phyloP scores from a whole-genome alignment of 2,888 invertebrate species.

The Drosophila yooni region DNA sequence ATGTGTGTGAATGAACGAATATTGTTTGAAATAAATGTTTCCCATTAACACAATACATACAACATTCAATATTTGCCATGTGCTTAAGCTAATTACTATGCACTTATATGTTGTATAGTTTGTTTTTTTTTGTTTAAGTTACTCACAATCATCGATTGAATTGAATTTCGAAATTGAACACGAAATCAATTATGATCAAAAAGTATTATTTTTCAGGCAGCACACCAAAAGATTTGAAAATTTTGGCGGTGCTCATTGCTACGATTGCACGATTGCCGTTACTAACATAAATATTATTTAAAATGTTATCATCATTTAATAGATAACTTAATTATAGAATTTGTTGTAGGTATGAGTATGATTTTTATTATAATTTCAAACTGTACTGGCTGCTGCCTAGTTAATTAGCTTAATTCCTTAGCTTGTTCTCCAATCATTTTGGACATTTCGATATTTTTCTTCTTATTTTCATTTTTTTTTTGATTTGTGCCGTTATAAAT shows the following conservation, averaged over 20 bases:
- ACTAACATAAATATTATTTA: constrained; percentile 45
- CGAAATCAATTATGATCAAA: constrained; percentile 33
- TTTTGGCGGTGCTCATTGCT: constrained; percentile 57
- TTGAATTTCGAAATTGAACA: constrained; percentile 48
- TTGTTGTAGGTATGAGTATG: constrained; percentile 58
- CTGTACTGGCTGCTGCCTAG: constrained; percentile 51
- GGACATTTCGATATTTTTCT: constrained; percentile 10
- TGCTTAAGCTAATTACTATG: constrained; percentile 42
- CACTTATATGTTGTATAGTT: constrained; percentile 32
- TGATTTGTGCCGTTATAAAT: constrained; percentile 61
- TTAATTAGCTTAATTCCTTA: constrained; percentile 12
- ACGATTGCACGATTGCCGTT: constrained; percentile 78
- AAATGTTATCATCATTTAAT: constrained; percentile 29
- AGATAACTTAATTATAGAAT: constrained; percentile 24
- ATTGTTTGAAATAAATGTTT: constrained; percentile 34
- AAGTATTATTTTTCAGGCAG: constrained; percentile 34
- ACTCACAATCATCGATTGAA: constrained; percentile 68
- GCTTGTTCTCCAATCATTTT: constrained; percentile 8
- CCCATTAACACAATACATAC: constrained; percentile 55
- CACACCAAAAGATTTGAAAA: constrained; percentile 49
- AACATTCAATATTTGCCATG: constrained; percentile 43
- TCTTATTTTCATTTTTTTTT: constrained; percentile 33
- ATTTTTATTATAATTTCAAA: constrained; percentile 61
- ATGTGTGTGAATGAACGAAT: constrained; percentile 21
- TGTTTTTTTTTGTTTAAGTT: constrained; percentile 25